Percentiles rank a stretch among this genome's conserved stretches.
Evolutionary conservation across 2,888 invertebrate genomes (phyloP).

Genomic region (Danaus chrysippus): DNA sequence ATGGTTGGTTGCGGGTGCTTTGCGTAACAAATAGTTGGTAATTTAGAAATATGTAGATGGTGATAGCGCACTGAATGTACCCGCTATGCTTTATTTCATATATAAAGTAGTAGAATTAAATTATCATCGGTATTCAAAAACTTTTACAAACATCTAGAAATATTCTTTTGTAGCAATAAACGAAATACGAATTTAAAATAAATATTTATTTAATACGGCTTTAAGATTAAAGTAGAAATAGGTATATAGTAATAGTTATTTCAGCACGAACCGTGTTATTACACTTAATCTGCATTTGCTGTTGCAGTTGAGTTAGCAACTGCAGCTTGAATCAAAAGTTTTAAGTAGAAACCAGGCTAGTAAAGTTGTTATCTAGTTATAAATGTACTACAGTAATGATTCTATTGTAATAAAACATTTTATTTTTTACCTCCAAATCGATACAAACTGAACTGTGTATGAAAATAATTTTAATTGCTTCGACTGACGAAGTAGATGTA

Average conservation of each 20-base stretch:
- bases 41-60: constrained; percentile 5
- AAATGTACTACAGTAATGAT: constrained; percentile 19
- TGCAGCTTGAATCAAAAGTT: constrained; percentile 31
- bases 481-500: not conserved
- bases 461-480: not conserved
- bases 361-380: constrained; percentile 17
- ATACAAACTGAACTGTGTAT: not conserved
- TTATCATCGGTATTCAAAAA: not conserved
- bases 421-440: constrained; percentile 19
- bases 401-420: constrained; percentile 30
- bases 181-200: not conserved
- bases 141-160: not conserved
- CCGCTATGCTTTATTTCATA: not conserved
- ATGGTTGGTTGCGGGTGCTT: not conserved
- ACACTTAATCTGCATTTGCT: constrained; percentile 26
- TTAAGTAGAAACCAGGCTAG: constrained; percentile 27
- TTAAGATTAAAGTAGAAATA: constrained; percentile 1
- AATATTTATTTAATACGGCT: not conserved
- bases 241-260: constrained; percentile 17
- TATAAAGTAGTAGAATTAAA: not conserved
- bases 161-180: too few relatives aligned
- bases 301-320: constrained; percentile 25
- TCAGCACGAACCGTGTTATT: constrained; percentile 16
- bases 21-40: constrained; percentile 7
- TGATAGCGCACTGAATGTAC: not conserved